phyloP scores from a whole-genome alignment of 1,140 invertebrate species.

The Sitobion miscanthi region DNA sequence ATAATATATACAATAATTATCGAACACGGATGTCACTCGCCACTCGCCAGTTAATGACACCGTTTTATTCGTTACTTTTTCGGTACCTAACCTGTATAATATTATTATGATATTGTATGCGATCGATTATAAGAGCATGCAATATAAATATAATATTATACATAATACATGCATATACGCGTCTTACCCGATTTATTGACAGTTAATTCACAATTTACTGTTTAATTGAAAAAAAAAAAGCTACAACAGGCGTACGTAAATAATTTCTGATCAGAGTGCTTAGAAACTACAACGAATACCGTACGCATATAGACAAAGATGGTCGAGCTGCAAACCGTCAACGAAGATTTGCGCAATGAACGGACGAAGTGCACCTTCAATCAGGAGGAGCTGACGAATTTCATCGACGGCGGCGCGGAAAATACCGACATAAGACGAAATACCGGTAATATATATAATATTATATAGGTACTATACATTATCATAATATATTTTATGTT shows the following conservation, averaged over 20 bases:
- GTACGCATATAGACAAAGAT: neutral
- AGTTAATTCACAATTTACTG: neutral
- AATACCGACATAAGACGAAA: slow-evolving; percentile 75
- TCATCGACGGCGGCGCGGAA: slow-evolving; percentile 79
- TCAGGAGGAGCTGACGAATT: slow-evolving; percentile 75
- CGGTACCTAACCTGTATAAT: neutral
- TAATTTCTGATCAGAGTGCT: neutral
- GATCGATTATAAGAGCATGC: neutral
- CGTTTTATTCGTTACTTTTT: neutral
- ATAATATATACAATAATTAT: neutral
- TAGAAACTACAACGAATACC: neutral
- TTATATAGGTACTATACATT: neutral
- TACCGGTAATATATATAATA: slow-evolving; percentile 69
- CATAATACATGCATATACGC: too few relatives aligned
- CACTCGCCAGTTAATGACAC: neutral
- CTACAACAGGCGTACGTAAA: neutral
- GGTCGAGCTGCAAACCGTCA: neutral
- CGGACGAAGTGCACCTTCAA: slow-evolving; percentile 78
- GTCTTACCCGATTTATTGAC: neutral
- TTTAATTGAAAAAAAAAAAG: neutral
- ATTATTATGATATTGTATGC: neutral
- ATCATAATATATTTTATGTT: neutral
- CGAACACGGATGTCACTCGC: neutral
- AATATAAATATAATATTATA: neutral
- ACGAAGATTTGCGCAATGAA: slow-evolving; percentile 74